Conservation (phyloP, 2,113 vertebrate genomes). For the Meriones unguiculatus region DNA sequence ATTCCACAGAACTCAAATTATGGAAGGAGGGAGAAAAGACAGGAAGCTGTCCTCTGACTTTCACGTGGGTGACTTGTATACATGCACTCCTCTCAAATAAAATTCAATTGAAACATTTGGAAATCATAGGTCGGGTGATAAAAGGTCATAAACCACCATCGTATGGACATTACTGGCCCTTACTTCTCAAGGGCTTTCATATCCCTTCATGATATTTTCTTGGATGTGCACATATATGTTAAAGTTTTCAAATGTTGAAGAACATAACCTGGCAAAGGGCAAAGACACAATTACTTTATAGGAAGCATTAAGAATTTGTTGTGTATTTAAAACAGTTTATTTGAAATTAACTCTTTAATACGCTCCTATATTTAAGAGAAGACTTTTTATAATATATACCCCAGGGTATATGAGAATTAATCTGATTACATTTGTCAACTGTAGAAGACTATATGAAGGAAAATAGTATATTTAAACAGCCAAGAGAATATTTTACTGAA, state of each 20-base stretch:
- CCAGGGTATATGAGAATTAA: constrained; percentile 23
- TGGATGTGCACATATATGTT: background rate
- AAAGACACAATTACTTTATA: background rate
- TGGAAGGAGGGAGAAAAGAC: background rate
- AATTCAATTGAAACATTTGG: background rate
- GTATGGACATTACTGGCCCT: background rate
- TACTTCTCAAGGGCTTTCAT: background rate
- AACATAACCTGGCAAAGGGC: background rate
- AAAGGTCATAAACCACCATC: background rate
- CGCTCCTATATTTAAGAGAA: background rate
- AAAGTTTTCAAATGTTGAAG: background rate
- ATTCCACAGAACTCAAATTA: background rate
- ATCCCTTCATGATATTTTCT: background rate
- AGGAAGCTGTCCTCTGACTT: background rate
- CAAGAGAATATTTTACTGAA: background rate
- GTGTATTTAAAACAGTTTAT: background rate
- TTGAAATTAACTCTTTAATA: constrained; percentile 11
- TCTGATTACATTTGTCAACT: background rate
- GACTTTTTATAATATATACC: background rate
- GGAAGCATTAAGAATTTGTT: background rate
- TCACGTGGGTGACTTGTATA: background rate
- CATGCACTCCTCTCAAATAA: background rate
- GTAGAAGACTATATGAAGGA: background rate
- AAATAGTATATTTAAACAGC: background rate
- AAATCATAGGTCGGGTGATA: background rate